Conservation (phyloP, 1,140 invertebrate genomes). For the Zaprionus camerounensis region DNA sequence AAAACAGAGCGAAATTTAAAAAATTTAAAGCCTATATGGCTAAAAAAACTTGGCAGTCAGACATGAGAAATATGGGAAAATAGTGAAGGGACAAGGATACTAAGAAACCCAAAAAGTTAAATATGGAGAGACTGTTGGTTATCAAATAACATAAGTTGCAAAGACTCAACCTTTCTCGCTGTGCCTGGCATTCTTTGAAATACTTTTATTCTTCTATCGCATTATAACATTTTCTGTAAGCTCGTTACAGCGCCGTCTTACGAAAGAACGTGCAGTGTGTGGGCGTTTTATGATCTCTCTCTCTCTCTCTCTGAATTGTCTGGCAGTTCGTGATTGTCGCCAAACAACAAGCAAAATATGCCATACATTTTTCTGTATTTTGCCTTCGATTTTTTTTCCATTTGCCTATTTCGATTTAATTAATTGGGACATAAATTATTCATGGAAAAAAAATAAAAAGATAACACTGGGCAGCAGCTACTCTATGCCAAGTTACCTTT, state of each 20-base stretch:
- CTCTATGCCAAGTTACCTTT: constrained; percentile 11
- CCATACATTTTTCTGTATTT: constrained; percentile 42
- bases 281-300: constrained; percentile 51
- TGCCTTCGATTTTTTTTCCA: constrained; percentile 37
- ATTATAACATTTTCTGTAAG: constrained; percentile 23
- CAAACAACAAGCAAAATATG: constrained; percentile 42
- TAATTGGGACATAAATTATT: constrained; percentile 64
- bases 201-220: background rate
- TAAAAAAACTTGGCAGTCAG: background rate
- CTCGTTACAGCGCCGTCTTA: constrained; percentile 29
- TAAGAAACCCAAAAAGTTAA: background rate
- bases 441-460: constrained; percentile 31
- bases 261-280: constrained; percentile 60
- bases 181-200: background rate
- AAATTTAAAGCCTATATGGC: background rate
- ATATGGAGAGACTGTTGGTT: background rate
- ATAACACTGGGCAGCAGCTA: constrained; percentile 28
- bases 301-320: constrained; percentile 33
- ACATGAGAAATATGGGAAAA: background rate
- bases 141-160: background rate
- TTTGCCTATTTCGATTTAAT: constrained; percentile 64
- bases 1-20: background rate
- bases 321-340: constrained; percentile 66
- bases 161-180: background rate
- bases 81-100: background rate